phyloP scores from a whole-genome alignment of 1,140 invertebrate genomes.

The Polypedilum pembai region DNA sequence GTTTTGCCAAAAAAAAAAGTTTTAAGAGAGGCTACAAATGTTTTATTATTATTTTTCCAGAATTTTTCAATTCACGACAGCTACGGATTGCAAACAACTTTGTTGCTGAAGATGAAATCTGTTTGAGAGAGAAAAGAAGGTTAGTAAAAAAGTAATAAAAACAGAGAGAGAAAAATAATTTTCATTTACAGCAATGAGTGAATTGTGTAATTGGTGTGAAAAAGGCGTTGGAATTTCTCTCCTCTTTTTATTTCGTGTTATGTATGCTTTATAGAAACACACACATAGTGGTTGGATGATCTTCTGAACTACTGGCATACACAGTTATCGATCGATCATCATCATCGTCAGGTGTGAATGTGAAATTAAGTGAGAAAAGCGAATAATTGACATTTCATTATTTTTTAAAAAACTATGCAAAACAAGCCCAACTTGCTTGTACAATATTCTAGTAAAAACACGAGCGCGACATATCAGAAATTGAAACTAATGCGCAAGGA shows the following conservation, averaged over 20 bases:
- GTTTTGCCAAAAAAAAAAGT: neutral
- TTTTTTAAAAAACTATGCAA: no score
- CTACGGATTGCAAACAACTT: neutral
- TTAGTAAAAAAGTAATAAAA: neutral
- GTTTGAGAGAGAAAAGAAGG: neutral
- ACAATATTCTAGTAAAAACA: no score
- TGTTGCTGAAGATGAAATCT: slow-evolving; percentile 23
- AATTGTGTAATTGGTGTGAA: slow-evolving; percentile 17
- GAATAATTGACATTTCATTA: no score
- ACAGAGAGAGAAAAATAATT: neutral
- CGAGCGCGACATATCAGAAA: no score
- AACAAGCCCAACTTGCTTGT: no score
- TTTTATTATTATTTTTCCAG: neutral
- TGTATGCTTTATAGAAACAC: no score
- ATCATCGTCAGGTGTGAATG: no score
- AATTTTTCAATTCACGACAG: neutral
- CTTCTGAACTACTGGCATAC: slow-evolving; percentile 9
- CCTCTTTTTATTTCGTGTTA: neutral
- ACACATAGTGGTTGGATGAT: neutral
- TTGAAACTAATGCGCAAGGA: no score
- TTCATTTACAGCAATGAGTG: neutral
- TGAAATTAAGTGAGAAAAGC: no score
- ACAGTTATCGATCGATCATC: neutral
- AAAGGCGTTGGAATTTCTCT: slow-evolving; percentile 1
- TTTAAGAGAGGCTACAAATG: slow-evolving; percentile 2